Evolutionary conservation across 1,140 invertebrate species (phyloP).

Genomic region (Drosophila paulistorum): DNA sequence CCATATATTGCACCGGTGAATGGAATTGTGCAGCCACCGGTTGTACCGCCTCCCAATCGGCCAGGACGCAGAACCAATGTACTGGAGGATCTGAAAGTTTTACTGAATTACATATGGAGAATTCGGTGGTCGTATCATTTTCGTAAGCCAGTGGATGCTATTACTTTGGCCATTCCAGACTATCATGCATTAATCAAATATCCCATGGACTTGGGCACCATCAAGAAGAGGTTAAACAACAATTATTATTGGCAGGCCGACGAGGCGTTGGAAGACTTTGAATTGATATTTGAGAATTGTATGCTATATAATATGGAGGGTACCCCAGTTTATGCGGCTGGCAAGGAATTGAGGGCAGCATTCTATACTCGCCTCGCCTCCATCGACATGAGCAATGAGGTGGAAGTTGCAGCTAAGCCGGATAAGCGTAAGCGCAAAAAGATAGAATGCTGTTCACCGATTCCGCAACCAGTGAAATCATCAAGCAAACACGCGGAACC

Average conservation of each 20-base stretch:
- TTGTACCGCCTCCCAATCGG: constrained; percentile 31
- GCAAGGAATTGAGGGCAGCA: constrained; percentile 6
- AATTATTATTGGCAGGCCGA: constrained; percentile 34
- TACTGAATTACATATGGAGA: constrained; percentile 24
- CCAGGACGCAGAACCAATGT: constrained; percentile 36
- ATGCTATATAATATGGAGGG: constrained; percentile 24
- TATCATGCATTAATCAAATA: constrained; percentile 25
- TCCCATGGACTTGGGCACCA: constrained; percentile 46
- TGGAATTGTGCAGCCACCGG: constrained; percentile 46
- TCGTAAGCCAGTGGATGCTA: constrained; percentile 30
- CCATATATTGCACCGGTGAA: constrained; percentile 30
- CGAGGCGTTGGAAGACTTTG: constrained; percentile 37
- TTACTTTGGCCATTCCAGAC: constrained; percentile 22
- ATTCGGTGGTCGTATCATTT: constrained; percentile 28
- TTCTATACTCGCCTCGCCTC: constrained; percentile 14
- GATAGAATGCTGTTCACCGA: neutral
- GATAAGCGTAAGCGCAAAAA: constrained; percentile 3
- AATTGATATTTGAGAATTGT: constrained; percentile 42
- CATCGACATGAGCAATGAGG: constrained; percentile 28
- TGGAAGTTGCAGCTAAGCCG: constrained; percentile 15
- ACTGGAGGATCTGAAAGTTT: constrained; percentile 24
- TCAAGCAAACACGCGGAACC: neutral
- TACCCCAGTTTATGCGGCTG: constrained; percentile 12
- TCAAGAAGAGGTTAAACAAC: constrained; percentile 35
- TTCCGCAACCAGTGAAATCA: too few species aligned